Evolutionary conservation across 2,888 invertebrate species (phyloP).

Genomic region (Hypomecis atomaria): DNA sequence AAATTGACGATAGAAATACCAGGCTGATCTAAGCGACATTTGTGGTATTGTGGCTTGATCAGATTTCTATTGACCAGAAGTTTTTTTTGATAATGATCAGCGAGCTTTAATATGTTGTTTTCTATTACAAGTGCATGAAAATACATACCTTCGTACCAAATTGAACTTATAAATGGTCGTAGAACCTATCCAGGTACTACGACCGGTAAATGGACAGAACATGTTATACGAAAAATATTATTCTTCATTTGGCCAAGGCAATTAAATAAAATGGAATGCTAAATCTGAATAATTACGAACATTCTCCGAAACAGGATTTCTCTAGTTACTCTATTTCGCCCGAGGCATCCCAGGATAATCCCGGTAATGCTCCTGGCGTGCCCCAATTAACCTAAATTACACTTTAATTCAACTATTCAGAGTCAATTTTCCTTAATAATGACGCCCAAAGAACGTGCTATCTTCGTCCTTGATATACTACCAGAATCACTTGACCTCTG

Average conservation of each 20-base stretch:
- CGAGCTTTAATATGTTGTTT: no score
- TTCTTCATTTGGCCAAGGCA: not conserved
- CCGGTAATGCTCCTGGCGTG: conserved; percentile 40
- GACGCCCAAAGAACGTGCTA: conserved; percentile 43
- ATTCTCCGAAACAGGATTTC: conserved; percentile 17
- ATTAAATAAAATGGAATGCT: conserved; percentile 6
- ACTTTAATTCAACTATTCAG: conserved; percentile 64
- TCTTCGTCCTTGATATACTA: conserved; percentile 34
- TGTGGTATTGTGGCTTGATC: no score
- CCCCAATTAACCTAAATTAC: conserved; percentile 66
- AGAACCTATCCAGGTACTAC: no score
- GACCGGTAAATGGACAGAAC: not conserved
- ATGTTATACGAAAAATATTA: no score
- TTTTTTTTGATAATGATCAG: no score
- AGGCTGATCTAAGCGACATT: no score
- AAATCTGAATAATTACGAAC: conserved; percentile 31
- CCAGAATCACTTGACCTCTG: conserved; percentile 59
- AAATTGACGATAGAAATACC: no score
- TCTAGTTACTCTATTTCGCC: conserved; percentile 4
- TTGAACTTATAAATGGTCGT: no score
- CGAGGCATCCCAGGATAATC: conserved; percentile 38
- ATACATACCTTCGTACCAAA: no score
- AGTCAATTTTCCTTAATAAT: conserved; percentile 62
- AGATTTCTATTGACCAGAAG: no score
- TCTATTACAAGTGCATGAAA: no score